Conservation (phyloP, 2,113 vertebrate species). For the Uropsilus gracilis region DNA sequence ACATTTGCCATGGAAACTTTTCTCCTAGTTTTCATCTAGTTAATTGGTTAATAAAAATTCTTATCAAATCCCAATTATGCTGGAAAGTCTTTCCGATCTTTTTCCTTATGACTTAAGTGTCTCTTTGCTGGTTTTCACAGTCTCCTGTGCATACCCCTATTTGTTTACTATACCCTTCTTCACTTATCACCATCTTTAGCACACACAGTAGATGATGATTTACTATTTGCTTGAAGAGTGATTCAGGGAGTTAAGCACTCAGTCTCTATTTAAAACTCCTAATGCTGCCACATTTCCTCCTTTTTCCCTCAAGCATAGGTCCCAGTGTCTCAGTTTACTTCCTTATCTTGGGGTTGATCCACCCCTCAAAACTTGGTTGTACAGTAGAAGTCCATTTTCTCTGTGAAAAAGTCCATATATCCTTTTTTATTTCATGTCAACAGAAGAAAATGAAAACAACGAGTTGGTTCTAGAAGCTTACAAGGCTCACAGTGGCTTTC, state of each 20-base stretch:
- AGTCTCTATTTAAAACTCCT: neutral
- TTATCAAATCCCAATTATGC: neutral
- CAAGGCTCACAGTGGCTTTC: neutral
- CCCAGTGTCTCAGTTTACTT: neutral
- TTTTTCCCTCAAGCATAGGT: neutral
- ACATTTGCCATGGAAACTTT: neutral
- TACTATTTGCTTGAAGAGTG: neutral
- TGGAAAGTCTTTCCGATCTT: neutral
- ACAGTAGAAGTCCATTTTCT: neutral
- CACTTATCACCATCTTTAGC: neutral
- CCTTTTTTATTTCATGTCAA: constrained; percentile 17
- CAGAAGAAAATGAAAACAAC: neutral
- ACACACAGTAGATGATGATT: neutral
- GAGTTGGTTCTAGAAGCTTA: neutral
- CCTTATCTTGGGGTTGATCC: neutral
- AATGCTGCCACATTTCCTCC: neutral
- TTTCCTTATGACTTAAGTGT: neutral
- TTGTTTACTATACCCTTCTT: neutral
- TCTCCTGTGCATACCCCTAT: neutral
- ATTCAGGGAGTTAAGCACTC: neutral
- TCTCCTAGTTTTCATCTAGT: neutral
- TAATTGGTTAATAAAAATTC: constrained; percentile 34
- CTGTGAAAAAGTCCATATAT: neutral
- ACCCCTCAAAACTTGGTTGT: neutral
- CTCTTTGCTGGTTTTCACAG: neutral